Evolutionary conservation across 2,113 vertebrate species (phyloP), one percentile per base, ranked within the genome.

Genomic region (Pholis gunnellus): DNA sequence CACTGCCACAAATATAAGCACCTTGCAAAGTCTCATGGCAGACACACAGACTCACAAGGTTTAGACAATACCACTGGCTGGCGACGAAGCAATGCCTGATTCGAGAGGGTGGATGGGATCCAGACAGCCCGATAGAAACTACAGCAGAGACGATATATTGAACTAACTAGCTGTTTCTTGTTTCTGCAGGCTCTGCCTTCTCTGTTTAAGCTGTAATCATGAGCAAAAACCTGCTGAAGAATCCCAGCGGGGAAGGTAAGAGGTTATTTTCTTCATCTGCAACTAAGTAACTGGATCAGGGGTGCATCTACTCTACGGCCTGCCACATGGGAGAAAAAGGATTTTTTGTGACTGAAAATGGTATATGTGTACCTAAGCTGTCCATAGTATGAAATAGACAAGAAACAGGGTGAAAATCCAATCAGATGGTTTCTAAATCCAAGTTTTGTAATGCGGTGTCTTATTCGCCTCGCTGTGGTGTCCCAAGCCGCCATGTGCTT

Each of bases 151-250:
- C 1, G 1, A 6, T 52, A 2, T 61, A 69, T 59, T 69, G 65
- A 79, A 71, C n/a, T 25, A 14, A 34, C 3, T 7, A 25, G 6
- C n/a, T 80, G 13, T 50, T 68, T 60, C 18, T 17, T 70, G 29
- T 63, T 64, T 42, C 27, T 79, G 31, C 75, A 91, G 88, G 20
- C 40, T 29, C n/a, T 10, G 18, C 11, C 38, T 46, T 9, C 64
- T 46, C 69, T 72, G 57, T 25, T 9, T 15, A 64, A 78, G 36
- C 25, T 70, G 59, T 18, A 65, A 76, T 48, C 74, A 95, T 95
- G 95, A 17, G 85, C 75, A 90, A 68, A 82, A 95, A 96, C 83
- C 92, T 96, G 54, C 73, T 96, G 17, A 94, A 93, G 85, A 96
- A 96, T 80, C 93, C 94, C 67, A 83, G 42, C 63, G 95, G 94